Percentiles rank a stretch among this genome's conserved stretches.
phyloP scores from a whole-genome alignment of 2,113 vertebrate species.

The Conger conger region DNA sequence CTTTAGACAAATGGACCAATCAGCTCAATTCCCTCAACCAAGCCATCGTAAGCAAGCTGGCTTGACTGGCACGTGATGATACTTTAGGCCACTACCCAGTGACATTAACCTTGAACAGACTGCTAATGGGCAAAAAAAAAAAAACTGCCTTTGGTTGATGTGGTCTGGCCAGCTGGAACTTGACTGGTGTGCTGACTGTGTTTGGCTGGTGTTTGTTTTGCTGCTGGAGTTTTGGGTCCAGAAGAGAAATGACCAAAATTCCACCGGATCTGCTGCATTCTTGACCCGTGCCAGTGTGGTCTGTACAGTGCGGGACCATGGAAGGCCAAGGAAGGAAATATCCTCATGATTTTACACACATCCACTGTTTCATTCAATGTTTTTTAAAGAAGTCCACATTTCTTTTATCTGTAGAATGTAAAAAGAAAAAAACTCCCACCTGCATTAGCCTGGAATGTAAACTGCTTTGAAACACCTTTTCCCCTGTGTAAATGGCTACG shows the following conservation, averaged over 20 bases:
- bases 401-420: background rate
- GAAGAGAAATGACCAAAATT: background rate
- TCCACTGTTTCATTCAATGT: background rate
- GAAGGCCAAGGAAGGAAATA: background rate
- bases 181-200: background rate
- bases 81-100: slow-evolving; percentile 72
- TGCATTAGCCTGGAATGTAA: background rate
- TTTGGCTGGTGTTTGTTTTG: background rate
- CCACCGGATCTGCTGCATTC: background rate
- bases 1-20: slow-evolving; percentile 99
- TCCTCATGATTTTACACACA: background rate
- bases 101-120: slow-evolving; percentile 75
- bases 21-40: slow-evolving; percentile 99
- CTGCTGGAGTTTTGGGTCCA: background rate
- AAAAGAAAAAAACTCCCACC: background rate
- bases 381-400: background rate
- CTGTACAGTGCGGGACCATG: background rate
- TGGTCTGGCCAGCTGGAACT: background rate
- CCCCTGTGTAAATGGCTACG: background rate
- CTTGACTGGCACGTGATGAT: slow-evolving; percentile 75
- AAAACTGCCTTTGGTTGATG: background rate
- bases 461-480: background rate
- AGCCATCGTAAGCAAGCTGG: slow-evolving; percentile 98
- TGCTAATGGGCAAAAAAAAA: slow-evolving; percentile 73
- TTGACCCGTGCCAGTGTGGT: background rate